Evolutionary conservation across 2,113 vertebrate genomes (phyloP), one percentile per base, ranked within the genome.

Genomic region (Catharus fuscescens): DNA sequence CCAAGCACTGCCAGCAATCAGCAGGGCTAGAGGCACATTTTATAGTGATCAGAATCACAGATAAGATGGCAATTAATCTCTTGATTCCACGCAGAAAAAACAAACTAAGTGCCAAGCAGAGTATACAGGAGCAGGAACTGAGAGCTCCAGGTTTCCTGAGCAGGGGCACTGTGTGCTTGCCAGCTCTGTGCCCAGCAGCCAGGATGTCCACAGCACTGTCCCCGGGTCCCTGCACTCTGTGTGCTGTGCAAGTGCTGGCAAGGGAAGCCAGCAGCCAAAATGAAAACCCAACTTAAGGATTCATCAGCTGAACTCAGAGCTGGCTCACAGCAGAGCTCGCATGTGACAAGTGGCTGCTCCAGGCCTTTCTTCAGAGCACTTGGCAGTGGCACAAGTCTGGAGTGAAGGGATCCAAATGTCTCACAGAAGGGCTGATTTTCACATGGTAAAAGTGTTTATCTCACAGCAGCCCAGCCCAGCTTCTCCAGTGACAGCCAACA

Each of bases 161-260:
- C 34, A 31, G 69, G 32, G 65, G 73, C 72, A 84, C 61, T 0
- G 3, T 32, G 77, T 10, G 10, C 73, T 54, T 4, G 1, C 62
- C 38, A 45, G 54, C 52, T 50, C 61, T 17, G 47, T 29, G 69
- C 77, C 57, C 4, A 0, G 53, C 26, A 69, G n/a, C 73, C 62
- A 52, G 18, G 79, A 29, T 2, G 3, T 13, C 53, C 42, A 28
- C 0, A 2, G 0, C 8, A 8, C 8, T 0, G 9, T 5, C n/a
- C 77, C 34, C 0, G 2, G 32, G 40, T 26, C 73, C 69, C 66
- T 62, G 66, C 24, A 7, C 94, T 24, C 38, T 8, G 12, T 3
- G 8, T 71, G 52, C 80, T 65, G 45, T 36, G 59, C 47, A 15
- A 90, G 38, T 0, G 0, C 85, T 87, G 77, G 42, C 70, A 54